Base-by-base conservation (phyloP, 1,140 invertebrate species). In the Drosophila ambigua region DNA sequence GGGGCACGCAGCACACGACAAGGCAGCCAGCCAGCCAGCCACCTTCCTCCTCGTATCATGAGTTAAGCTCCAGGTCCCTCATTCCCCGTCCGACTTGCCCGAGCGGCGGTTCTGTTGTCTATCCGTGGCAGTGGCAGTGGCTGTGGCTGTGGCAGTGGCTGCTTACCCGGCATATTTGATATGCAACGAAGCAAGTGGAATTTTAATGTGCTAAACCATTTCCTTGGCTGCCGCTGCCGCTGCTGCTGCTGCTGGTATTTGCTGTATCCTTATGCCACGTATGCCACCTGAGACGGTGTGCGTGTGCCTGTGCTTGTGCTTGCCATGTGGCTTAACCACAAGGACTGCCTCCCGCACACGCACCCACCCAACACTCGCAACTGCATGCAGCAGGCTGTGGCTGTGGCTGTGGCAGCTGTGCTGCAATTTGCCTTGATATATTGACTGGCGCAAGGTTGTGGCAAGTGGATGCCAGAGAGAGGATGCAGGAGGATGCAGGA, bases 151-250 rank as follows among this genome's bases (percentile, higher is more conserved):
- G 24, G 26, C 16, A 5, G 23, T 62, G 60, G 41, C 69, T 78
- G 77, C 71, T 76, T 76, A 76, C 57, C 52, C 65, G 67, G 66
- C 75, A 83, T 83, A 88, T 88, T 88, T 88, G 79, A 83, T 88
- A 88, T 88, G 83, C 83, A 88, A 78, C 84, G 72, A 68, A 62
- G 83, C 83, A 88, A 89, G 84, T 79, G 83, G 84, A 88, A 88
- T 88, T 88, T 88, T 89, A 89, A 89, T 89, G 84, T 77, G 79
- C 84, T 74, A 89, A 88, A 74, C 83, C 84, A 88, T 88, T 88
- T 88, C 72, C 76, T 77, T 82, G 78, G 79, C 48, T 73, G 44
- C 23, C 24, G 43, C 26, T 26, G 26, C 20, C 1, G 16, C 16
- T 16, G 16, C 16, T 16, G 16, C 16, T 35, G 31, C 59, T 46